Percentiles rank a stretch among this genome's conserved stretches.
Conservation (phyloP, 2,888 invertebrate genomes). For the Sepiola atlantica region DNA sequence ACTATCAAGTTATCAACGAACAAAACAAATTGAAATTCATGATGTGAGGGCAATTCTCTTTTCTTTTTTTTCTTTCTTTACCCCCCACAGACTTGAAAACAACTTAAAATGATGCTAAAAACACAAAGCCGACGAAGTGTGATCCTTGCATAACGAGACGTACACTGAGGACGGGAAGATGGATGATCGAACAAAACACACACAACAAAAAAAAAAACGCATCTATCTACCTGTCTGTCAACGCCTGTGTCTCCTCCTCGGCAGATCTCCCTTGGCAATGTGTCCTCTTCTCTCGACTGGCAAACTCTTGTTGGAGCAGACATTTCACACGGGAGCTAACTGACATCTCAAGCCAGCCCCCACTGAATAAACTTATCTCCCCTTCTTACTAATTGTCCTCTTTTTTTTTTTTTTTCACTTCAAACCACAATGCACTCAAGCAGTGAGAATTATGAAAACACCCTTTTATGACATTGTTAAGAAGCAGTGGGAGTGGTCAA, state of each 20-base stretch:
- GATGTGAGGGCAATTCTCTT: neutral
- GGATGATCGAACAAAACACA: neutral
- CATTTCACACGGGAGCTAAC: slow-evolving; percentile 32
- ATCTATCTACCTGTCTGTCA: neutral
- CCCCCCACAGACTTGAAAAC: neutral
- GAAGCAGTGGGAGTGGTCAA: neutral
- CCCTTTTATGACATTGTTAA: slow-evolving; percentile 23
- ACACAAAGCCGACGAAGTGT: neutral
- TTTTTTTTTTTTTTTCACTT: neutral
- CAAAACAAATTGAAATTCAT: neutral
- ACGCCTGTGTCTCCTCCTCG: slow-evolving; percentile 32
- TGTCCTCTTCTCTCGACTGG: neutral
- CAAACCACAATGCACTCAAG: slow-evolving; percentile 12
- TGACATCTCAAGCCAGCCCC: slow-evolving; percentile 9
- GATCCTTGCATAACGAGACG: neutral
- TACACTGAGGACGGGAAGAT: neutral
- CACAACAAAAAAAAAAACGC: neutral
- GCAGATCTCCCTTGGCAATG: slow-evolving; percentile 2
- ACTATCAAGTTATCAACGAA: neutral
- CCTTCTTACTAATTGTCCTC: slow-evolving; percentile 17
- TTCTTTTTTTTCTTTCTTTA: neutral
- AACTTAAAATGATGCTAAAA: neutral
- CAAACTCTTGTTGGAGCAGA: neutral
- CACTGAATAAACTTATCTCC: slow-evolving; percentile 19
- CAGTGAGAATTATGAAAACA: slow-evolving; percentile 32